Percentiles rank a stretch among this genome's conserved stretches.
Evolutionary conservation across 2,888 invertebrate species (phyloP).

Genomic region (Hymenopus coronatus): DNA sequence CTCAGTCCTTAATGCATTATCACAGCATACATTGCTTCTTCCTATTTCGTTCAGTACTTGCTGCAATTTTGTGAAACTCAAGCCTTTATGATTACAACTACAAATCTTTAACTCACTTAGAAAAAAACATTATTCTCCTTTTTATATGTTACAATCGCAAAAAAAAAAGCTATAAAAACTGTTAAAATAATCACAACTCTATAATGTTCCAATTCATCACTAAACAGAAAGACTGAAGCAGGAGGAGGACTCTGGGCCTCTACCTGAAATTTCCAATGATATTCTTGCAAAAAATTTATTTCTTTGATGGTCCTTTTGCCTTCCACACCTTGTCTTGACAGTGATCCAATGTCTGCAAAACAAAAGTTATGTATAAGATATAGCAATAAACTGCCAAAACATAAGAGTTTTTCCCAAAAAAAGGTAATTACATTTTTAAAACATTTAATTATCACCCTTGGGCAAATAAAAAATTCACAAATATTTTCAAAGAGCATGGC

Average conservation of each 20-base stretch:
- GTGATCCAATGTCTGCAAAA: slow-evolving; percentile 35
- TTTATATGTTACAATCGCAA: too few relatives aligned
- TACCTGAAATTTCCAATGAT: neutral
- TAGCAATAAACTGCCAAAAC: too few relatives aligned
- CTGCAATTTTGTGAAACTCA: neutral
- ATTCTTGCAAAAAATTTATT: neutral
- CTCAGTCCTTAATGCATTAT: neutral
- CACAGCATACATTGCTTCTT: neutral
- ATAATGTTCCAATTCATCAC: neutral
- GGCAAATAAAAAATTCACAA: too few relatives aligned
- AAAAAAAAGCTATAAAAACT: neutral
- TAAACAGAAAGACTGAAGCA: neutral
- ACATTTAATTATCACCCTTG: too few relatives aligned
- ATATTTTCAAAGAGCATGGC: too few relatives aligned
- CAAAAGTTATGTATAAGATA: neutral
- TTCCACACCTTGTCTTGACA: slow-evolving; percentile 47
- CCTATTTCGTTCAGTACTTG: neutral
- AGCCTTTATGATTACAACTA: neutral
- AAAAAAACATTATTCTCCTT: neutral
- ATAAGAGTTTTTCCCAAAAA: neutral
- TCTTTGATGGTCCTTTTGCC: slow-evolving; percentile 31
- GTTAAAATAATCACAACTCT: neutral
- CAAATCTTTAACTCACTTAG: neutral
- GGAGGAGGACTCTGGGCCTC: neutral
- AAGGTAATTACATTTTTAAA: too few relatives aligned